Conservation (phyloP, 2,888 invertebrate species). For the Cryptocheilus praepositus region DNA sequence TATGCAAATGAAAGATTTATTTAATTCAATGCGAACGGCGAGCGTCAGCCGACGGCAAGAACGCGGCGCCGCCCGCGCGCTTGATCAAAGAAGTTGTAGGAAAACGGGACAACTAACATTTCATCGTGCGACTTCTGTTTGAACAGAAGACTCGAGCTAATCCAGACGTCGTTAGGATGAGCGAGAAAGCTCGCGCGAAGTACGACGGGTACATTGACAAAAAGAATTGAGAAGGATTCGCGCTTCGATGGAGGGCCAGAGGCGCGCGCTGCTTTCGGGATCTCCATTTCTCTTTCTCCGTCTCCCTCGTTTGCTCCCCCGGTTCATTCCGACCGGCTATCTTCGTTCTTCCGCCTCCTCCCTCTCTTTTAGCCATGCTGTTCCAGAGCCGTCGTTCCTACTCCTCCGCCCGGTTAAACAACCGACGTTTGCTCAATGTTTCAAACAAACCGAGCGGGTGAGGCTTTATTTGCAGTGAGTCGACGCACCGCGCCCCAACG, state of each 20-base stretch:
- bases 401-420: slow-evolving; percentile 61
- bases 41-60: too few species aligned
- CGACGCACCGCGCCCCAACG: slow-evolving; percentile 52
- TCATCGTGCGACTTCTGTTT: too few species aligned
- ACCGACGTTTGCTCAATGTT: slow-evolving; percentile 66
- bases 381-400: slow-evolving; percentile 51
- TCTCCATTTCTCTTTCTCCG: slow-evolving; percentile 3
- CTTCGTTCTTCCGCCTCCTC: slow-evolving; percentile 10
- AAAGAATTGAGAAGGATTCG: slow-evolving; percentile 34
- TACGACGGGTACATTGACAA: slow-evolving; percentile 22
- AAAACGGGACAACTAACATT: too few species aligned
- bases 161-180: slow-evolving; percentile 16
- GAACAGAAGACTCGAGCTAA: not conserved
- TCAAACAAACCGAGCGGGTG: slow-evolving; percentile 65
- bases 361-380: slow-evolving; percentile 34
- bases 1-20: too few species aligned
- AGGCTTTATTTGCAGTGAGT: slow-evolving; percentile 66
- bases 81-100: too few species aligned
- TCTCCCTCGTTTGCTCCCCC: not conserved
- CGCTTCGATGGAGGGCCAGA: slow-evolving; percentile 25
- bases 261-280: slow-evolving; percentile 35
- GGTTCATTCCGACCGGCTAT: not conserved
- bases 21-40: too few species aligned
- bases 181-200: slow-evolving; percentile 22
- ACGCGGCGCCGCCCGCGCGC: too few species aligned